Percentiles rank a stretch among this genome's conserved stretches.
These are phyloP conservation scores for Vireo griseus DNA, from an alignment of 2,797 vertebrate genomes.

Conservation along the genomic window DNA sequence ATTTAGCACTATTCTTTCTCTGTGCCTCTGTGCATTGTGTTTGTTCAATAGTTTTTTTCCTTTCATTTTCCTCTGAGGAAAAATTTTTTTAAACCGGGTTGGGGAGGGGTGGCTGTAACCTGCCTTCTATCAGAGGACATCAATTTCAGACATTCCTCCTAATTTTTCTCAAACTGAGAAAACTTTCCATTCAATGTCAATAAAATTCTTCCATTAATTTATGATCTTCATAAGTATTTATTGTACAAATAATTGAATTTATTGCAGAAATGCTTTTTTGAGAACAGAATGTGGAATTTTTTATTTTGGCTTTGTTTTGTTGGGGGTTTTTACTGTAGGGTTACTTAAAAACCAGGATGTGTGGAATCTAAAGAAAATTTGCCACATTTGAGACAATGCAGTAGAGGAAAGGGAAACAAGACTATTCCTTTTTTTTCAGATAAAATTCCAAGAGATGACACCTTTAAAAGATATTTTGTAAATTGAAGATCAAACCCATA, in stretches of 20 bases:
- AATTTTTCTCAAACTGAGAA: too few relatives aligned
- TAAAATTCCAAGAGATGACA: neutral
- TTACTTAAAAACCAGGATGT: neutral
- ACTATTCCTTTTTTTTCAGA: neutral
- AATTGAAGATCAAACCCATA: neutral
- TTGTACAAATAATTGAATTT: neutral
- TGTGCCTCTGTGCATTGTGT: too few relatives aligned
- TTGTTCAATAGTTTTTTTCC: too few relatives aligned
- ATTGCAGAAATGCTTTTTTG: neutral
- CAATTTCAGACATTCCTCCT: too few relatives aligned
- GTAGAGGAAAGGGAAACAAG: neutral
- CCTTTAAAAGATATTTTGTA: neutral
- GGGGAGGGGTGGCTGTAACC: too few relatives aligned
- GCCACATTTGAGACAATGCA: neutral
- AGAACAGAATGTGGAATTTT: fast-evolving
- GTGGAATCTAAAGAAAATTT: neutral
- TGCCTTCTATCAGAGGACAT: too few relatives aligned
- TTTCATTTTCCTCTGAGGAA: too few relatives aligned
- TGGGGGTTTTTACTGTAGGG: neutral
- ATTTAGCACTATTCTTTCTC: too few relatives aligned
- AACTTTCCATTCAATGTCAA: neutral
- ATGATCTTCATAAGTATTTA: neutral
- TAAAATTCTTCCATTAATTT: neutral
- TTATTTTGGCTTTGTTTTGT: neutral
- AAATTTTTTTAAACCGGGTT: too few relatives aligned